Evolutionary conservation across 2,888 invertebrate genomes (phyloP), one percentile per base, ranked within the genome.

Genomic region (Scrobipalpa costella): DNA sequence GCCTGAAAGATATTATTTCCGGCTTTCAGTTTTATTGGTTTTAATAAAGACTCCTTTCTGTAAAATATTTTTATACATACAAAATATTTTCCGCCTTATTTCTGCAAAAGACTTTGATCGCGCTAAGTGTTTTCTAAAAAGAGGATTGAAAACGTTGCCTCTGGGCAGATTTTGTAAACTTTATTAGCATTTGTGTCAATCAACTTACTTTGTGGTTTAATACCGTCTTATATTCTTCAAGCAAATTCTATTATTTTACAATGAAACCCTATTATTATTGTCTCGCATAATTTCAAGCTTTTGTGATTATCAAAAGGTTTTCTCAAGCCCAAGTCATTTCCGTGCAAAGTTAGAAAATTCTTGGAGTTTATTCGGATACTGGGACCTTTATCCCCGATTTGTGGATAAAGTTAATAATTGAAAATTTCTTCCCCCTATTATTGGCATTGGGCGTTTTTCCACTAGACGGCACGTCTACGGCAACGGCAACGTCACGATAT

Each of bases 351-450:
- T 55, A 70, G 71, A 71, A 69, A 68, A 67, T 68, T 68, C 66
- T 64, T 59, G 63, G 21, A 27, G 27, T 13, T 13, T 72, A 67
- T 69, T 66, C 57, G 61, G 64, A 15, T n/a, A n/a, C n/a, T n/a
- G n/a, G n/a, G n/a, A n/a, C 67, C 68, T 70, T 71, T 69, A 69
- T 68, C 71, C 71, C 66, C 68, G 69, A 72, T 77, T 77, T 71
- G 73, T 68, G 71, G 76, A 73, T 74, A 70, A 83, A 85, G 81
- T 84, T 83, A 75, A 84, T 84, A 84, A 84, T 83, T 85, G 82
- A 79, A 82, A 78, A 80, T 80, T 79, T 83, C 80, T 80, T 77
- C 68, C 69, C 71, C 69, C 67, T 78, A 69, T 79, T 83, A 85
- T 85, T 83, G 80, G 76, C 76, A 81, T n/a, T n/a, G n/a, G n/a